Base-by-base conservation (phyloP, 2,113 vertebrate species). In the Ailurus styani region DNA sequence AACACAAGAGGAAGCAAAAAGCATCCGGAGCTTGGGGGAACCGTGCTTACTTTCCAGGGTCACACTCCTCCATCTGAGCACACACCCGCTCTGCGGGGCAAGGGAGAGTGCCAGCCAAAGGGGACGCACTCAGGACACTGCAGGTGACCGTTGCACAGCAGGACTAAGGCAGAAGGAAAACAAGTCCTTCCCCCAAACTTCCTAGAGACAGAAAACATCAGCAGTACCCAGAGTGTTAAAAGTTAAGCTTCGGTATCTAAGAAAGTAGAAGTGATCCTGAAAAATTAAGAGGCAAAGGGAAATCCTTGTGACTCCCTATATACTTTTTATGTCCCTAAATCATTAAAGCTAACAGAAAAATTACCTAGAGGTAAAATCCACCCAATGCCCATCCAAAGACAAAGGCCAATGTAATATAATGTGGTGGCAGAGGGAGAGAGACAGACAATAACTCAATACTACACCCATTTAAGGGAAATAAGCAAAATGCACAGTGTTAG, bases 1-100 rank as follows among this genome's bases (percentile, higher is more conserved):
- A 96, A 96, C 37, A 96, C 31, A 98, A 90, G 50, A 37, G 93
- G 45, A 95, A 90, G 77, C 23, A 29, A 75, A 77, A 72, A 81
- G 91, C 42, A 62, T 97, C 83, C 97, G 82, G 55, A 18, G 45
- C 40, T 7, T 64, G 21, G 29, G 31, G 47, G 14, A 31, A 4
- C 0, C 2, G 85, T 1, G 3, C n/a, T 0, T 5, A 34, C 29
- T 64, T 62, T 57, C 6, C 8, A 20, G 1, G 7, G 47, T 78
- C 47, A 79, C 0, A 9, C 1, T 27, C 25, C 68, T 45, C 29
- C 18, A 3, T 20, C 45, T 25, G 27, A 68, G 47, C 1, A 31
- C 47, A 50, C 47, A 42, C 1, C 3, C 7, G 7, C 55, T 34
- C 60, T 18, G 25, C 2, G 23, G 42, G 57, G 50, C 47, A 12